Base-by-base conservation (phyloP, 2,797 vertebrate species). In the Schizopygopsis pylzovi region DNA sequence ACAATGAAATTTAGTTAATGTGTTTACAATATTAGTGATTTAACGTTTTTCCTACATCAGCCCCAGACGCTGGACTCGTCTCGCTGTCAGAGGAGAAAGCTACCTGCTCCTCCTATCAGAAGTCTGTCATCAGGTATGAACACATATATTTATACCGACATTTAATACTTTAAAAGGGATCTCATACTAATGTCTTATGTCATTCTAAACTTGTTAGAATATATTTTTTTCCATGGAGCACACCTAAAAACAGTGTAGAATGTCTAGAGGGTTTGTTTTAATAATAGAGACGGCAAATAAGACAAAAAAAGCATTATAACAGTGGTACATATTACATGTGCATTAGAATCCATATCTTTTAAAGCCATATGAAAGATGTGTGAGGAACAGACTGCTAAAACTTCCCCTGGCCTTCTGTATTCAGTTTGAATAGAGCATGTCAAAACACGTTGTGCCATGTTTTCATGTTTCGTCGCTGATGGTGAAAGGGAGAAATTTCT, bases 1-100 rank as follows among this genome's bases (percentile, higher is more conserved):
- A 59, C 20, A n/a, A n/a, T 59, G 3, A 59, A n/a, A 3, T 82
- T 22, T 43, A 15, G 28, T 73, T 33, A 25, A 67, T 79, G 33
- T 25, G 28, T 67, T 47, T 59, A 45, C 8, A 49, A 37, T 78
- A 71, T 77, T n/a, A n/a, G 6, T 81, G 16, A 79, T 22, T n/a
- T 47, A 39, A 90, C 73, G 1, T 61, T 65, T 82, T 72, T 92
- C 81, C 89, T 81, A 11, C 88, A 91, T 92, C 92, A 99, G 97
- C 95, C 97, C 90, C 96, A 99, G 88, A 99, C 98, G 81, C 96
- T 99, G 92, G 97, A 98, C 93, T 95, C 97, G 8, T 99, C 98
- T 3, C 96, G 98, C 90, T 98, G 98, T 91, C 98, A 98, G 92
- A 97, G 98, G 92, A 96, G 98, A 92, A 99, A 98, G 88, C 95